Conservation (phyloP, 2,888 invertebrate genomes). For the Ypsolopha scabrella region DNA sequence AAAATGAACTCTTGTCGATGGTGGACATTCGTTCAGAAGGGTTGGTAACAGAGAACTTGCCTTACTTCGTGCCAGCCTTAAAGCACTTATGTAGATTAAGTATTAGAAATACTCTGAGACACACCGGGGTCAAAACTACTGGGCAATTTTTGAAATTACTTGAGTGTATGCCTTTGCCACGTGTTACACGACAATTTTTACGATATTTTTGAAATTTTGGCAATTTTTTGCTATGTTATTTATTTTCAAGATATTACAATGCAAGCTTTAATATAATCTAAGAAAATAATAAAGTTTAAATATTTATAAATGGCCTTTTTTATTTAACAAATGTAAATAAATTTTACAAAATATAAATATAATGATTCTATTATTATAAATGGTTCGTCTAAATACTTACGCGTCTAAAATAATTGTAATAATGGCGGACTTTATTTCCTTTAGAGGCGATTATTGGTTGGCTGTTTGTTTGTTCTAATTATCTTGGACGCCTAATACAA, state of each 20-base stretch:
- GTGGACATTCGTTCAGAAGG: constrained; percentile 25
- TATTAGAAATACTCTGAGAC: constrained; percentile 31
- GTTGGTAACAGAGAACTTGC: constrained; percentile 22
- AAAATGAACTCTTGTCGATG: constrained; percentile 29
- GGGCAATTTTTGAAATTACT: constrained; percentile 31
- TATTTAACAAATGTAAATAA: neutral
- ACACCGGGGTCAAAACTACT: constrained; percentile 23
- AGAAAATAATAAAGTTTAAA: neutral
- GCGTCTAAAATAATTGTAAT: too few species aligned
- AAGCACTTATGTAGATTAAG: constrained; percentile 42
- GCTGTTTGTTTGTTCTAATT: too few species aligned
- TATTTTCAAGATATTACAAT: constrained; percentile 1
- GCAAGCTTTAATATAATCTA: neutral
- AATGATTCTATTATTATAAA: too few species aligned
- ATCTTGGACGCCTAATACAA: too few species aligned
- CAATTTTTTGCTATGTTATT: constrained; percentile 1
- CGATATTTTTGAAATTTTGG: constrained; percentile 23
- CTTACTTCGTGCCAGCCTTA: constrained; percentile 30
- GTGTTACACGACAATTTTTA: constrained; percentile 33
- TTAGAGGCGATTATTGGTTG: too few species aligned
- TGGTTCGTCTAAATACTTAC: too few species aligned
- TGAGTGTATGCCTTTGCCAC: constrained; percentile 33
- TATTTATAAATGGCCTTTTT: neutral
- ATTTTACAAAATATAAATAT: too few species aligned
- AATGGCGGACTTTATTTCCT: too few species aligned